Conservation (phyloP, 2,888 invertebrate species). For the Patella depressa region DNA sequence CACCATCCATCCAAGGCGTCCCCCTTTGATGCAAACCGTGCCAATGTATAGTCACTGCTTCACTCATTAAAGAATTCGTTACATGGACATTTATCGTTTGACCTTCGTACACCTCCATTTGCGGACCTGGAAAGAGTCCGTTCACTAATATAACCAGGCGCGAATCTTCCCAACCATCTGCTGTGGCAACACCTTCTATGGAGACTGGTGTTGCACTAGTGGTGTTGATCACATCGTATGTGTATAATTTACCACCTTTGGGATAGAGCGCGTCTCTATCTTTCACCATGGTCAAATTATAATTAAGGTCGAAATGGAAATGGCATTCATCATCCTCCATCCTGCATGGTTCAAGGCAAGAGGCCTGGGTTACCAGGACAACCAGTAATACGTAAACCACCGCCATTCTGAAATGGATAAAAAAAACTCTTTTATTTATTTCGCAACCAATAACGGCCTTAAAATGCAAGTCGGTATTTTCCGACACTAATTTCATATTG, state of each 20-base stretch:
- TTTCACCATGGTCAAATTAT: constrained; percentile 49
- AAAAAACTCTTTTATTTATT: no score
- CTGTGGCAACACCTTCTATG: constrained; percentile 40
- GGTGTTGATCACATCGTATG: constrained; percentile 45
- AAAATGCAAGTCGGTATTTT: no score
- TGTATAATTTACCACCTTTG: constrained; percentile 42
- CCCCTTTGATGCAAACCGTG: constrained; percentile 61
- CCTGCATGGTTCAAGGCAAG: constrained; percentile 19
- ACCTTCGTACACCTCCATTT: constrained; percentile 58
- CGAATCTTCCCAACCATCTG: constrained; percentile 38
- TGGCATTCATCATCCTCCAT: constrained; percentile 38
- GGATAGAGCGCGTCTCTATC: constrained; percentile 41
- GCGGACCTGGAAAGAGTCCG: constrained; percentile 49
- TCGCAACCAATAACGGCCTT: no score
- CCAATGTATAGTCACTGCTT: constrained; percentile 60
- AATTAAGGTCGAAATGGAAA: constrained; percentile 39
- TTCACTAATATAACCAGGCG: constrained; percentile 42
- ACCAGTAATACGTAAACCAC: no score
- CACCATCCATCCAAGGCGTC: constrained; percentile 61
- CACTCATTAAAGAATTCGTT: constrained; percentile 48
- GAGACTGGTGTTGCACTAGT: constrained; percentile 35
- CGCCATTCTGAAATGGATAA: no score
- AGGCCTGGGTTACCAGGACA: no score
- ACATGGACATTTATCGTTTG: constrained; percentile 55
- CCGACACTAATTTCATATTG: no score